These are phyloP conservation scores for Morus bassanus DNA, from an alignment of 2,797 vertebrate species.

Conservation along the genomic window DNA sequence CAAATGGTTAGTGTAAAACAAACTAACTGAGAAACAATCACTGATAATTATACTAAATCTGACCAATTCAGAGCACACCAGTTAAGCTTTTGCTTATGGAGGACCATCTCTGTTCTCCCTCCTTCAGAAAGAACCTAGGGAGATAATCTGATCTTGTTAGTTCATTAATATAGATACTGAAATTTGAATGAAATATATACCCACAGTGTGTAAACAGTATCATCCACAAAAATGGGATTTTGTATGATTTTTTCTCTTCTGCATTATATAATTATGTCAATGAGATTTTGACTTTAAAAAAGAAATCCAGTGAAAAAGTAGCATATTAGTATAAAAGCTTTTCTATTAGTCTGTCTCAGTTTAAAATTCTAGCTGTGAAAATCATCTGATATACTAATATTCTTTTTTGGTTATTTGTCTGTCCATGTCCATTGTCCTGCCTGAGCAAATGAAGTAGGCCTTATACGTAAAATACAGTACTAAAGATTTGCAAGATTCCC, in stretches of 20 bases:
- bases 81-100: not conserved
- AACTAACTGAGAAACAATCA: not conserved
- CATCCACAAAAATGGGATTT: not conserved
- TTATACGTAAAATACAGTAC: not conserved
- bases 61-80: accelerated
- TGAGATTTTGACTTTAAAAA: not conserved
- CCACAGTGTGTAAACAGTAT: not conserved
- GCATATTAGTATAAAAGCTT: not conserved
- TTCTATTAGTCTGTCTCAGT: not conserved
- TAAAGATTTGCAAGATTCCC: not conserved
- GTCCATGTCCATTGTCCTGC: not conserved
- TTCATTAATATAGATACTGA: not conserved
- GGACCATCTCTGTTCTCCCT: not conserved
- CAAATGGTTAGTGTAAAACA: not conserved
- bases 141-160: not conserved
- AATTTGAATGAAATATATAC: not conserved
- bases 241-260: not conserved
- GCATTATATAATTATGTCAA: not conserved
- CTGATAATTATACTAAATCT: not conserved
- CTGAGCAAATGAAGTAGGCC: not conserved
- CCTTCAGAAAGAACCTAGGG: not conserved
- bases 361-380: conserved; percentile 12
- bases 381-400: not conserved
- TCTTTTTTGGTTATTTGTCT: not conserved
- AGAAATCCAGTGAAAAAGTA: not conserved